Base-by-base conservation (phyloP, 2,113 vertebrate species). In the Trogon melanurus region DNA sequence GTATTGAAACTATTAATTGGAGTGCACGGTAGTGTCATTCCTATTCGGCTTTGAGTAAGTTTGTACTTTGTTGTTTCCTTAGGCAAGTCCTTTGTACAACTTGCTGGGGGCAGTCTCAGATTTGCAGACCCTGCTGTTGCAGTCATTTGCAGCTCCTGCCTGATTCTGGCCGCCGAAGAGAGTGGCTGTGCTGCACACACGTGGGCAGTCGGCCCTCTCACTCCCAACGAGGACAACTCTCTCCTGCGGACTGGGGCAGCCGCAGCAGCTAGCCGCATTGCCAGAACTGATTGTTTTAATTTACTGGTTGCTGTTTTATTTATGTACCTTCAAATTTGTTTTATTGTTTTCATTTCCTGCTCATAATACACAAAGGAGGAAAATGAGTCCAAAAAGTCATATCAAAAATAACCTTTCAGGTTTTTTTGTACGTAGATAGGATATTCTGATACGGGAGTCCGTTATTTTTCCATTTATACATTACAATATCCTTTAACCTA, bases 401-500 rank as follows among this genome's bases (percentile, higher is more conserved):
- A 84, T 86, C 57, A 81, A 87, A 41, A 96, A 95, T 79, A 95
- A 92, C 86, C 79, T 95, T 93, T 70, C 61, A 57, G 60, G 75
- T 47, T 57, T 83, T 36, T 80, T 90, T 2, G 2, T 60, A 86
- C 85, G 82, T 90, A 79, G 78, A 92, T 91, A 50, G 48, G 65
- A 82, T 93, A 92, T 86, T 91, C 53, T 92, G 88, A 94, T 87
- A 69, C 53, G 79, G 90, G 73, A 93, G 61, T 91, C 92, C 85
- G 94, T 96, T 95, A 96, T 92, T 93, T 95, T 96, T 94, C 72
- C 93, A 93, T 95, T 96, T 93, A 93, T 72, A 88, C 92, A 91
- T 79, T 94, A 94, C 92, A 81, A 86, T 88, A 95, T 93, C 85
- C 85, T 94, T 81, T 86, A 91, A 85, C 95, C 84, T 96, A 86